Evolutionary conservation across 1,140 invertebrate species (phyloP).

Genomic region (Gonioctena quinquepunctata): DNA sequence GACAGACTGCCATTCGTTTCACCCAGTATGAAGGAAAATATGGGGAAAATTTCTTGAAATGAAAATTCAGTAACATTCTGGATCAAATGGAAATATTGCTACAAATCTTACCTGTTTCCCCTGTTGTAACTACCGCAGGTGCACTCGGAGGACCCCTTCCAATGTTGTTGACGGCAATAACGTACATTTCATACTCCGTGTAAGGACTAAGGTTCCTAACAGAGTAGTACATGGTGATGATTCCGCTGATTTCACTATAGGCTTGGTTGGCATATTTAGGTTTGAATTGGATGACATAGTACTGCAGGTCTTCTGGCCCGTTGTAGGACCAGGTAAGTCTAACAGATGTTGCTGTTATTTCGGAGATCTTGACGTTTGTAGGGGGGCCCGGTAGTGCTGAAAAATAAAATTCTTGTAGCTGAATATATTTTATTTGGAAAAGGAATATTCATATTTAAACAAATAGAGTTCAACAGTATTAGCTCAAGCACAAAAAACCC

Average conservation of each 20-base stretch:
- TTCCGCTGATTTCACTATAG: constrained; percentile 87
- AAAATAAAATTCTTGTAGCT: constrained; percentile 4
- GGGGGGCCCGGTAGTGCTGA: constrained; percentile 87
- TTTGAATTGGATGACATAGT: constrained; percentile 96
- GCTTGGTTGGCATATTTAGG: constrained; percentile 83
- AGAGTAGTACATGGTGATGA: constrained; percentile 90
- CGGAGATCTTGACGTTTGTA: constrained; percentile 83
- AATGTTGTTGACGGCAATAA: constrained; percentile 92
- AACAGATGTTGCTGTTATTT: constrained; percentile 91
- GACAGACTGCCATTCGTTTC: no score
- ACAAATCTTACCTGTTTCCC: constrained; percentile 92
- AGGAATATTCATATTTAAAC: neutral
- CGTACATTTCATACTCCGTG: constrained; percentile 96
- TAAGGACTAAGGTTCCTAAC: constrained; percentile 88
- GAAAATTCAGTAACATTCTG: no score
- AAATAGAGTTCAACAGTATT: neutral
- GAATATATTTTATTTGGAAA: no score
- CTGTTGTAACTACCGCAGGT: constrained; percentile 87
- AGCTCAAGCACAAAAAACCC: neutral
- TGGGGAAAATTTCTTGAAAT: no score
- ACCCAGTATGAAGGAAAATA: no score
- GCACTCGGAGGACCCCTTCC: constrained; percentile 86
- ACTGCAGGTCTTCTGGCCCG: constrained; percentile 81
- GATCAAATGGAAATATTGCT: no score
- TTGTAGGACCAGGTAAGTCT: constrained; percentile 89